Base-by-base conservation (phyloP, 2,113 vertebrate species). In the Gadus chalcogrammus region DNA sequence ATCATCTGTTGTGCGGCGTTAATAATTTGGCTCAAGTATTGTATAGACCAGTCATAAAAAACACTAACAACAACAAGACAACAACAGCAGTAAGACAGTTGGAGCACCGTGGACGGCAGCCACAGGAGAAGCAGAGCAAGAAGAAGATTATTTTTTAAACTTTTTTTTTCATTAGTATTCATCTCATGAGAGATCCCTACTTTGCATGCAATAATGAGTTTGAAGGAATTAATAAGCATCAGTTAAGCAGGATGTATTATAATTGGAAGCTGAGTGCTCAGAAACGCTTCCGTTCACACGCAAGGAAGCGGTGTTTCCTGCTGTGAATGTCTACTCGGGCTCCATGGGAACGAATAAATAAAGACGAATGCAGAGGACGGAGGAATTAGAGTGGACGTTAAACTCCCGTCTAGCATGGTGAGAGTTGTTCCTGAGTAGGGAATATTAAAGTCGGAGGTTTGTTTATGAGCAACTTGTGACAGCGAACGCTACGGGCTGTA, bases 181-280 rank as follows among this genome's bases (percentile, higher is more conserved):
- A 69, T 86, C 85, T 84, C 82, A 71, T 78, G 86, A 80, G 91
- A 82, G 38, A 83, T 65, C 67, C 74, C 83, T 89, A 74, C 84
- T 90, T 90, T 91, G 85, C 89, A 89, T 90, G 76, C 77, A 78
- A 84, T 91, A 89, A 91, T 90, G 88, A 91, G 87, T 89, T 87
- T 87, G 85, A 88, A 83, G 81, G 85, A 88, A 87, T 90, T 88
- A 91, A 91, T 90, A 90, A 90, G 85, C 84, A 90, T 90, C 87
- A 88, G 87, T 89, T 90, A 85, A 89, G 81, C 79, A 60, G 85
- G 80, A 86, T 89, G 85, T 85, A 74, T 84, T 87, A 87, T 90
- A 89, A 91, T 88, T 91, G 84, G 84, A 88, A 84, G 64, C 82
- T 71, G 82, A 79, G 73, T 73, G 18, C 85, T 82, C 73, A 70